Evolutionary conservation across 1,140 invertebrate species (phyloP).

Genomic region (Drosophila truncata): DNA sequence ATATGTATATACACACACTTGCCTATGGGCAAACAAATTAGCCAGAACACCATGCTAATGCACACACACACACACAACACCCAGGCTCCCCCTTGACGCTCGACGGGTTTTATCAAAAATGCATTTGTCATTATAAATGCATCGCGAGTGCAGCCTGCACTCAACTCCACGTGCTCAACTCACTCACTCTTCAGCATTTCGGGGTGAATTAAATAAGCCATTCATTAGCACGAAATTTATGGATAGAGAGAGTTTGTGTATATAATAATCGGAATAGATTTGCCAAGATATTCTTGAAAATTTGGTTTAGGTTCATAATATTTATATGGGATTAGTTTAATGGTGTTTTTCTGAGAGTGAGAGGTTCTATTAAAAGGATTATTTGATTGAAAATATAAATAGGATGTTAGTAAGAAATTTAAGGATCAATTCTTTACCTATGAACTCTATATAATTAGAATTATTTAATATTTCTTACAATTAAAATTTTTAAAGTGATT

Average conservation of each 20-base stretch:
- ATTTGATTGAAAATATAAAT: neutral
- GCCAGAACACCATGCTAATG: constrained; percentile 33
- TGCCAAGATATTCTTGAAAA: neutral
- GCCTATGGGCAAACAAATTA: constrained; percentile 63
- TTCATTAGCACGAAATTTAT: constrained; percentile 18
- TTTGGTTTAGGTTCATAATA: neutral
- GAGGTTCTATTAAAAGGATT: neutral
- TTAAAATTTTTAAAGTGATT: neutral
- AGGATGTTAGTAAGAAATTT: too few species aligned
- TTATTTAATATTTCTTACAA: accelerated
- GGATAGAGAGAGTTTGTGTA: neutral
- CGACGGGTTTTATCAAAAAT: constrained; percentile 71
- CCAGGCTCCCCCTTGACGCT: constrained; percentile 33
- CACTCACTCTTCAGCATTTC: constrained; percentile 32
- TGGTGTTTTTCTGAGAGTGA: neutral
- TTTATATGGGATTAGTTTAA: neutral
- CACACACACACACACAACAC: constrained; percentile 18
- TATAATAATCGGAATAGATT: constrained; percentile 9
- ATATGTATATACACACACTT: neutral
- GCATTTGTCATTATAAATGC: constrained; percentile 66
- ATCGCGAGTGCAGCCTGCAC: constrained; percentile 42
- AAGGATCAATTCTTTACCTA: too few species aligned
- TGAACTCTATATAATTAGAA: neutral
- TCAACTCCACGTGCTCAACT: constrained; percentile 33
- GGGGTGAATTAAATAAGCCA: constrained; percentile 37